These are phyloP conservation scores for Drosophila paranaensis DNA, from an alignment of 2,888 invertebrate species.

Conservation along the genomic window DNA sequence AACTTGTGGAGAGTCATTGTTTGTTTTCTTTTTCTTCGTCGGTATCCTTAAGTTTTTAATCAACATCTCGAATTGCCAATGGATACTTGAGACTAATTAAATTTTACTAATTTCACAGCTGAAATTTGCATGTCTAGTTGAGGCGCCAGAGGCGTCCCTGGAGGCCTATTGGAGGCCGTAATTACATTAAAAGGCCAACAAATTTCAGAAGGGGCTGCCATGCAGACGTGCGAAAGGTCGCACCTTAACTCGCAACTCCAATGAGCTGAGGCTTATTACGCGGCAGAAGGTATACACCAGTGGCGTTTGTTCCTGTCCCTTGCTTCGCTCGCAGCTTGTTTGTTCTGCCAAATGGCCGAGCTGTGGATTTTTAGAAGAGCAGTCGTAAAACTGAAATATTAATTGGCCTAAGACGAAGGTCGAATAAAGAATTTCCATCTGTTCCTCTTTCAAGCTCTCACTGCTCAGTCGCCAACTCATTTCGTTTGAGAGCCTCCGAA, in stretches of 20 bases:
- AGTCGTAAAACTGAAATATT: constrained; percentile 56
- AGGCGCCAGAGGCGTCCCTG: constrained; percentile 9
- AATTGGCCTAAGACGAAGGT: constrained; percentile 17
- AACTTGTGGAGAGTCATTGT: not conserved
- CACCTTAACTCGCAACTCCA: constrained; percentile 5
- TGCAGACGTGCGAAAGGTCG: constrained; percentile 25
- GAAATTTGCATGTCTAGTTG: constrained; percentile 60
- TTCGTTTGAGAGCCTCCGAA: constrained; percentile 51
- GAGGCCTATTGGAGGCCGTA: constrained; percentile 37
- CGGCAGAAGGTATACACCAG: constrained; percentile 58
- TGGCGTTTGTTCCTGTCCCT: constrained; percentile 1
- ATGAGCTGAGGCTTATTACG: constrained; percentile 51
- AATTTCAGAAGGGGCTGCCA: constrained; percentile 10
- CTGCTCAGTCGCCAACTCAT: constrained; percentile 10
- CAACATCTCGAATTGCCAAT: constrained; percentile 49
- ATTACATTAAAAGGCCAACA: constrained; percentile 63
- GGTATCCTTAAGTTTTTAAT: constrained; percentile 34
- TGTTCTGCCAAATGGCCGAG: constrained; percentile 27
- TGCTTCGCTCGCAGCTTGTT: constrained; percentile 9
- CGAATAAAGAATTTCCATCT: constrained; percentile 20
- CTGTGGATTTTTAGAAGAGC: constrained; percentile 23
- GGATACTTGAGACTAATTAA: constrained; percentile 58
- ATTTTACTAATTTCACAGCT: constrained; percentile 68
- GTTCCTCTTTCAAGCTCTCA: constrained; percentile 8
- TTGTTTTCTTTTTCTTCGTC: too few relatives aligned